Evolutionary conservation across 2,113 vertebrate species (phyloP), one percentile per base, ranked within the genome.

Genomic region (Poeciliopsis prolifica): DNA sequence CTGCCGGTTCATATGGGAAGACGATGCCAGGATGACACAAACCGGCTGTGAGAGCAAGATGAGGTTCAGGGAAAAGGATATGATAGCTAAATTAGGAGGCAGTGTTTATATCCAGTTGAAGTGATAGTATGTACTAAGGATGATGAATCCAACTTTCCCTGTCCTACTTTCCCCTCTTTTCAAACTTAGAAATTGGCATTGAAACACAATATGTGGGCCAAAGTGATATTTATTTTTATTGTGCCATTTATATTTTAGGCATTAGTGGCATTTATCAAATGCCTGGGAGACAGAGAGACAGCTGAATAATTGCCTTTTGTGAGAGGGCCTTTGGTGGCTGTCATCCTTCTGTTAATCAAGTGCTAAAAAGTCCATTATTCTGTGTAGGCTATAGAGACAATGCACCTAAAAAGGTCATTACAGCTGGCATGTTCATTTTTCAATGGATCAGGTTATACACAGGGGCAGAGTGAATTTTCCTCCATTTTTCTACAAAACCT

Each of bases 41-140:
- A 84, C 80, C 62, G 82, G 67, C 67, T 48, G 70, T 68, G 64
- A 8, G 4, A 60, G 61, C 9, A 40, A 76, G 86, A 74, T 58
- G 60, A 79, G 66, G 48, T 85, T 88, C 85, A 5, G 3, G 84
- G 87, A 81, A 87, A 85, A 72, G 76, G 78, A 79, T 72, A 65
- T 87, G 87, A 92, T 86, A 84, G 89, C 86, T 89, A 87, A 87
- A 92, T 91, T 74, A 86, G 68, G 83, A 77, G 84, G 79, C 75
- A 30, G 71, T 44, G 48, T 28, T 77, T 76, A 84, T 74, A 72
- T 85, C 82, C 83, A 73, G 82, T 40, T 82, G 80, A 86, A 86
- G 82, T 77, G 83, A 86, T 87, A 92, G 89, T 86, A 78, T 84
- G 79, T 86, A 78, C 85, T 80, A 85, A 87, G 62, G 82, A 84